Evolutionary conservation across 2,797 vertebrate species (phyloP), one percentile per base, ranked within the genome.

Genomic region (Sardinella longiceps): DNA sequence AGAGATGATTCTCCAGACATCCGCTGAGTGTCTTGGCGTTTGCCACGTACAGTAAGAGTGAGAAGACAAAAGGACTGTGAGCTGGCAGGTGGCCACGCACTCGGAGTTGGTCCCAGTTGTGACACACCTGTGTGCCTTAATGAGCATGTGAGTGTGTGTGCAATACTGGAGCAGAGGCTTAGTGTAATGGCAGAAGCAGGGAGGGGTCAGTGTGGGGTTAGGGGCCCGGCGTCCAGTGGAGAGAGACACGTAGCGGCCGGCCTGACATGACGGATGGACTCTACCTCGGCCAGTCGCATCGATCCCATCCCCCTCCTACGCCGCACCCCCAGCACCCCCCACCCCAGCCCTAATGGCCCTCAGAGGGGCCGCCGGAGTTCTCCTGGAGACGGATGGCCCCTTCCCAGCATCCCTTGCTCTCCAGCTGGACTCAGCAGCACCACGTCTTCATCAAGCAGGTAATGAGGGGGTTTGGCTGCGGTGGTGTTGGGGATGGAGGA

Each of bases 401-500:
- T 60, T 82, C 30, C 70, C 60, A 85, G 43, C 82, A 86, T 85
- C 80, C 88, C 88, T 83, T 70, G 74, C 86, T 90, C 85, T 3
- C 23, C 58, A 82, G 70, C 82, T 18, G 9, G 37, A 43, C 70
- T 77, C 56, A n/a, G n/a, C 85, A 88, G 90, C 89, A 89, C 33
- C 87, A 90, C 90, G 85, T 91, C 93, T 94, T 90, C 90, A 91
- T 92, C 92, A 87, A 39, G 89, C 91, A 93, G 93, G 89, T 85
- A 94, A 94, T 91, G 88, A 86, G 86, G 87, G 87, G 82, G 81
- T 39, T 80, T 33, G 50, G 83, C 66, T 53, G 63, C 53, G 37
- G 30, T 25, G 60, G 10, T 30, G 60, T 28, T 10, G 9, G 60
- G 60, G 6, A 15, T 14, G 30, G 14, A 18, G 28, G 63, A 10